phyloP scores from a whole-genome alignment of 2,888 invertebrate genomes.

The Nomada flava region DNA sequence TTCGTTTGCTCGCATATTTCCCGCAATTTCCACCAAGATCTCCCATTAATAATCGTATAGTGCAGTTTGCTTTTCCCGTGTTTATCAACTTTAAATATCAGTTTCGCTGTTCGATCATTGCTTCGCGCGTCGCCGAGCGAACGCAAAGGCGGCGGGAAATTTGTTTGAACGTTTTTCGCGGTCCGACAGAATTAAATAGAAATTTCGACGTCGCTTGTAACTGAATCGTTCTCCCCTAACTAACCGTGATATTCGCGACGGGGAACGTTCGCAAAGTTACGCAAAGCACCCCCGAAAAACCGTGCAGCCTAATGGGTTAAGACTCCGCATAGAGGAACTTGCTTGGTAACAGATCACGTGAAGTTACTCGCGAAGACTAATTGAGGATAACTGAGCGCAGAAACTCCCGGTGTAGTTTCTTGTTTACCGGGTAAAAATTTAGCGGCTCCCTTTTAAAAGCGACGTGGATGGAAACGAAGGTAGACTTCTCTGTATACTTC shows the following conservation, averaged over 20 bases:
- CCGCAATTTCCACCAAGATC: no score
- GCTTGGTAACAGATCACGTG: constrained; percentile 13
- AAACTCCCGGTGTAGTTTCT: constrained; percentile 19
- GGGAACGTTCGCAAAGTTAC: constrained; percentile 21
- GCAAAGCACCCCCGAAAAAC: not conserved
- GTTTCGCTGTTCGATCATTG: no score
- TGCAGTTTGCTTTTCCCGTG: no score
- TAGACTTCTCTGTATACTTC: not conserved
- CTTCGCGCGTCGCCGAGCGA: no score
- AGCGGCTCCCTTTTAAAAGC: constrained; percentile 26
- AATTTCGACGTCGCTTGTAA: no score
- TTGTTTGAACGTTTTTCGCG: no score
- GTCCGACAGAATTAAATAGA: no score
- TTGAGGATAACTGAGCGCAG: constrained; percentile 42
- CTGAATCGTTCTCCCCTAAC: no score
- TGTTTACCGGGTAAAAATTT: constrained; percentile 36
- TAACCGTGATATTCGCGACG: not conserved
- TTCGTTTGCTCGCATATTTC: no score
- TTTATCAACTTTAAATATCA: no score
- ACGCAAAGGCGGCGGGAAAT: no score
- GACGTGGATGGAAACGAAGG: constrained; percentile 27
- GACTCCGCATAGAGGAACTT: constrained; percentile 30
- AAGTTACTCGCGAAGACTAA: constrained; percentile 30
- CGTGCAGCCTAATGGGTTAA: constrained; percentile 33
- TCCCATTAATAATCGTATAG: no score